Conservation (phyloP, 2,113 vertebrate species). For the Dolichotis patagonum region DNA sequence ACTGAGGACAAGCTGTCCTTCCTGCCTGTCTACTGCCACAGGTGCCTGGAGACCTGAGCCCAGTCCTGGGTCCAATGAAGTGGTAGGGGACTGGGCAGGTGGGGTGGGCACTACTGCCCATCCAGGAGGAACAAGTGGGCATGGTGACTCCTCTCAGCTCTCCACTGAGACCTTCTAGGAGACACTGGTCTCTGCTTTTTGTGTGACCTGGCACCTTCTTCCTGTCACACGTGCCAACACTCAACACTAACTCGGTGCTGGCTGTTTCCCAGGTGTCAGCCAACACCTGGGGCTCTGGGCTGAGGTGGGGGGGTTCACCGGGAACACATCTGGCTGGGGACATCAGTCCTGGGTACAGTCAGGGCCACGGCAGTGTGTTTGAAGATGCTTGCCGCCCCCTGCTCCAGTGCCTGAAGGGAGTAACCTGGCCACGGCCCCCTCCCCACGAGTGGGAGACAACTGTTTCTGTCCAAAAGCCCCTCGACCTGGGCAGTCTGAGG, state of each 20-base stretch:
- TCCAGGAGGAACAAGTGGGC: background rate
- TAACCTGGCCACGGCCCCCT: background rate
- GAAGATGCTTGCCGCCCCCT: background rate
- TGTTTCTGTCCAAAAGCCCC: background rate
- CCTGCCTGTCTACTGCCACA: background rate
- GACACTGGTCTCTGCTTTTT: background rate
- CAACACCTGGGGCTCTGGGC: too few species aligned
- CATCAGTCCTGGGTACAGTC: background rate
- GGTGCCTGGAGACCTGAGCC: background rate
- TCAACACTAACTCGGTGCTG: background rate
- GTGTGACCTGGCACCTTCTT: background rate
- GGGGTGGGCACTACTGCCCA: background rate
- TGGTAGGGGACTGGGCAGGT: background rate
- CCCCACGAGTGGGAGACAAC: background rate
- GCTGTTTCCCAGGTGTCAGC: background rate
- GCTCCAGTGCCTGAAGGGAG: too few species aligned
- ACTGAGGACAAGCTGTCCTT: background rate
- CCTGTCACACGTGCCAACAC: rapidly evolving
- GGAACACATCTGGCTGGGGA: background rate
- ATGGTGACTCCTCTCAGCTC: background rate
- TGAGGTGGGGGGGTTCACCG: background rate
- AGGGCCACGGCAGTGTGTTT: rapidly evolving
- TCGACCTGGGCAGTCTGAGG: background rate
- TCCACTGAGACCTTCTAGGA: background rate
- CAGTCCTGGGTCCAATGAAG: background rate